These are phyloP conservation scores for Thamnophis sirtalis DNA, from an alignment of 2,113 vertebrate species.

Conservation along the genomic window DNA sequence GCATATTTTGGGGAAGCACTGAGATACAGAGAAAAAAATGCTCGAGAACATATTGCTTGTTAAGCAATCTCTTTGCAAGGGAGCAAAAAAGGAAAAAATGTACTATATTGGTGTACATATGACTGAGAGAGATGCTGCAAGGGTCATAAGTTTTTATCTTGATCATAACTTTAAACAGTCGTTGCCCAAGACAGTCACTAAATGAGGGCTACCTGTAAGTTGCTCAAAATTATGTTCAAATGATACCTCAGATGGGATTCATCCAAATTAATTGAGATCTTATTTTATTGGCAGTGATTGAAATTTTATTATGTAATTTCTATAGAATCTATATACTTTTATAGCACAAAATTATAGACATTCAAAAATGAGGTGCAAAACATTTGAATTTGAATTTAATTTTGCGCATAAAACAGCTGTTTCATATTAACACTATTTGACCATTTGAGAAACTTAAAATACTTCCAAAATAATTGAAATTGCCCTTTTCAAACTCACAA, in stretches of 20 bases:
- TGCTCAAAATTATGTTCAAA: neutral
- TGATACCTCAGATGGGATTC: neutral
- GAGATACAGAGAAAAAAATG: neutral
- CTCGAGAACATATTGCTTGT: neutral
- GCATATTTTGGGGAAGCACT: neutral
- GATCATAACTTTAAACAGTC: neutral
- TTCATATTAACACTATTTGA: neutral
- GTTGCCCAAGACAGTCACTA: neutral
- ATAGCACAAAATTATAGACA: neutral
- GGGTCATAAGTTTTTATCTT: neutral
- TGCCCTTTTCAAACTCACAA: neutral
- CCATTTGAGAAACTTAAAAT: neutral
- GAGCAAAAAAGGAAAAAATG: neutral
- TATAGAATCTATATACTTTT: neutral
- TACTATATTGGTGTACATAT: neutral
- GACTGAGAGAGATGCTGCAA: neutral
- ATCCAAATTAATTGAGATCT: neutral
- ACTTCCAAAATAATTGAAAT: neutral
- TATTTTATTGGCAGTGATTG: neutral
- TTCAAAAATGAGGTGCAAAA: neutral
- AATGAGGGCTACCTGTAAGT: neutral
- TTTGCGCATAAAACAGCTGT: neutral
- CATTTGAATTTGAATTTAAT: neutral
- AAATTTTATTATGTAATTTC: neutral
- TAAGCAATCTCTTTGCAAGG: neutral